Conservation (phyloP, 2,113 vertebrate genomes). For the Microcebus murinus region DNA sequence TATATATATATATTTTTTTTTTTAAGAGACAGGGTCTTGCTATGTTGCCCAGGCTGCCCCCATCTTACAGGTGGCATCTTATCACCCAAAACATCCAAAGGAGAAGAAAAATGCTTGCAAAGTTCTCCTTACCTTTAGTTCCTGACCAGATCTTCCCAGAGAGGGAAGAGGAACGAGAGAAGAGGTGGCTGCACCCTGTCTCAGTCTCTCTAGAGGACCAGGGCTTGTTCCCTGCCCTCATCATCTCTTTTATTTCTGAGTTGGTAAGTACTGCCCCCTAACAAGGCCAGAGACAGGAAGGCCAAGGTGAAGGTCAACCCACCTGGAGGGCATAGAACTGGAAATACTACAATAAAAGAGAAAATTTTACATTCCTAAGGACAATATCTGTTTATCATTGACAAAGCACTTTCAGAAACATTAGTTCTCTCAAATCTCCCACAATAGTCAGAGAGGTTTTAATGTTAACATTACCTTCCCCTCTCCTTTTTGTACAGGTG, state of each 20-base stretch:
- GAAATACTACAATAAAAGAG: not conserved
- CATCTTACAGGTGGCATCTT: not conserved
- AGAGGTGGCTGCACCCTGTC: not conserved
- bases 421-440: not conserved
- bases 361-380: not conserved
- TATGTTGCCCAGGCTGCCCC: too few species aligned
- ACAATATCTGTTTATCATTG: not conserved
- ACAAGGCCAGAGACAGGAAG: not conserved
- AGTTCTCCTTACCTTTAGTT: not conserved
- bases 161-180: not conserved
- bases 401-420: conserved; percentile 15
- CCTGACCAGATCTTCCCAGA: not conserved
- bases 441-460: not conserved
- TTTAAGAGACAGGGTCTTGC: too few species aligned
- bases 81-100: not conserved
- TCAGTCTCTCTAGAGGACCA: not conserved
- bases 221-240: not conserved
- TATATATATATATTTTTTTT: too few species aligned
- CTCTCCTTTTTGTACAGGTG: not conserved
- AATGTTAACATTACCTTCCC: not conserved
- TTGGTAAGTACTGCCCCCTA: not conserved
- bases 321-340: not conserved
- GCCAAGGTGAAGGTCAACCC: not conserved
- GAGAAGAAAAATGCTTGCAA: not conserved
- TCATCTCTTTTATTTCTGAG: not conserved